phyloP scores from a whole-genome alignment of 2,113 vertebrate genomes.

The Pycnonotus jocosus region DNA sequence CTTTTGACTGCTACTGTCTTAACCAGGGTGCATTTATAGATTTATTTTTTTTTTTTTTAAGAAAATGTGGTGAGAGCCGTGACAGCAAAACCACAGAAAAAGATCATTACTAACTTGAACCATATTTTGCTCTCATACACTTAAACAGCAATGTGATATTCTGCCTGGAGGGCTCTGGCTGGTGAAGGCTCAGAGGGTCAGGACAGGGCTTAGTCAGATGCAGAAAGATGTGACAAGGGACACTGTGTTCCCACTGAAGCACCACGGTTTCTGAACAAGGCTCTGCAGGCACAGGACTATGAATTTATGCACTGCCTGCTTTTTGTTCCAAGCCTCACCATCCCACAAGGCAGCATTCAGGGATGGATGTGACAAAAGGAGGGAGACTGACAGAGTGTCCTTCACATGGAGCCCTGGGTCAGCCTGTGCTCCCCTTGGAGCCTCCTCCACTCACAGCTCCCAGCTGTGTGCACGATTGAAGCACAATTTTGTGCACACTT shows the following conservation, averaged over 20 bases:
- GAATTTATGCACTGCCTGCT: background rate
- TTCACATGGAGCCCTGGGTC: rapidly evolving
- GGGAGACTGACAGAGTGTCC: background rate
- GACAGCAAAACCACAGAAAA: background rate
- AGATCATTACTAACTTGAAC: background rate
- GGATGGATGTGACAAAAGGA: background rate
- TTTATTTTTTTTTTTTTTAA: background rate
- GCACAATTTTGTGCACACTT: background rate
- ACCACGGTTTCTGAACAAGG: background rate
- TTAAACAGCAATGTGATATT: background rate
- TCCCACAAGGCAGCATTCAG: background rate
- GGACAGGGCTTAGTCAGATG: background rate
- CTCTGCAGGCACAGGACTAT: background rate
- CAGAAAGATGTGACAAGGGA: background rate
- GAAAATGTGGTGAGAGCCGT: background rate
- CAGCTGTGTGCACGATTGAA: rapidly evolving
- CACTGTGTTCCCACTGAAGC: background rate
- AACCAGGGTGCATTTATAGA: background rate
- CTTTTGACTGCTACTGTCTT: background rate
- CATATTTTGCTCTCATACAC: background rate
- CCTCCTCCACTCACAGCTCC: background rate
- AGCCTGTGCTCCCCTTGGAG: background rate
- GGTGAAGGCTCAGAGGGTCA: background rate
- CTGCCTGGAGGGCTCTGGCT: background rate
- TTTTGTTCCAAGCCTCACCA: background rate